Conservation (phyloP, 2,113 vertebrate species). For the Polyodon spathula region DNA sequence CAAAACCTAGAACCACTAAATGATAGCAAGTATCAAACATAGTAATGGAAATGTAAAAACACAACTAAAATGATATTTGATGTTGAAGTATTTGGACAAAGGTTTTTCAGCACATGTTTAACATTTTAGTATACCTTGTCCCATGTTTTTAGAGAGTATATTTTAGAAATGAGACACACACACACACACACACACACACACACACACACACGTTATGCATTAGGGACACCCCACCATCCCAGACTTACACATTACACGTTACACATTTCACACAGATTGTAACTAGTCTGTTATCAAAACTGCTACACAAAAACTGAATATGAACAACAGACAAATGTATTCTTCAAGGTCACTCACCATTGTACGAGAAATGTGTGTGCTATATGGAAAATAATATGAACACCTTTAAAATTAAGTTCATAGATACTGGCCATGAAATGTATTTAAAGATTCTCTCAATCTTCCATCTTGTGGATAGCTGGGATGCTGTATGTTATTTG, state of each 20-base stretch:
- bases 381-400: too few relatives aligned
- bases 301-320: not conserved
- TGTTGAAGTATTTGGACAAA: too few relatives aligned
- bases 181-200: constrained; percentile 10
- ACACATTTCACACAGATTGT: not conserved
- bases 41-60: too few relatives aligned
- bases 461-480: too few relatives aligned
- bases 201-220: constrained; percentile 9
- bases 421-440: too few relatives aligned
- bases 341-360: not conserved
- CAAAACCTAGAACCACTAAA: too few relatives aligned
- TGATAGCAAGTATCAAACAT: too few relatives aligned
- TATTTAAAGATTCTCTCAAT: too few relatives aligned
- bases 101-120: not conserved
- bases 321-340: not conserved
- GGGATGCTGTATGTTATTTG: too few relatives aligned
- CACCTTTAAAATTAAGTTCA: too few relatives aligned
- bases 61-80: too few relatives aligned
- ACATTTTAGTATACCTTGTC: not conserved
- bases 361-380: not conserved
- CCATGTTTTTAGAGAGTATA: not conserved
- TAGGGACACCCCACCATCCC: not conserved
- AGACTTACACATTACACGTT: not conserved
- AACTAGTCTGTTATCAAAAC: not conserved
- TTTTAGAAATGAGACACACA: constrained; percentile 7